Base-by-base conservation (phyloP, 2,888 invertebrate species). In the Marronus borbonicus region DNA sequence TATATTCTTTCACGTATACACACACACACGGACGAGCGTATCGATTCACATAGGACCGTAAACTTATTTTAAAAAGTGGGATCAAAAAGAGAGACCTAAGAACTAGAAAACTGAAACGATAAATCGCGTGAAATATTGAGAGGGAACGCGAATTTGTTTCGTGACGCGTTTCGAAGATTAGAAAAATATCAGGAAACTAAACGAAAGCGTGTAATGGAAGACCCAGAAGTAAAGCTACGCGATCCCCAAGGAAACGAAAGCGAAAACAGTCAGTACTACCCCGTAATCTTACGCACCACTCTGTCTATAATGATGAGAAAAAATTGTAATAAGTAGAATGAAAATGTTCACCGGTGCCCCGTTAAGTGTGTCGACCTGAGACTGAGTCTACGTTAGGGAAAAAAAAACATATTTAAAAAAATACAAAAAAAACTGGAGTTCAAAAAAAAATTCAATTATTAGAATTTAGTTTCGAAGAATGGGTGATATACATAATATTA, bases 361-460 rank as follows among this genome's bases (percentile, higher is more conserved):
- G 31, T 39, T 20, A 55, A 20, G 39, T 49, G 62, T 52, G 76
- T 76, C 36, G 66, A 62, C 60, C 62, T 74, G 78, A 78, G 74
- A 74, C 78, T 78, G 79, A 78, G 60, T 62, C 72, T 74, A 74
- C 39, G 72, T 52, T 74, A 80, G 68, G 62, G 12, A 68, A 68
- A 14, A 28, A 64, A 64, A n/a, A 66, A 44, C 24, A 66, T 10
- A 39, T 31, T 49, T 17, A 68, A 68, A 50, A 68, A 68, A 49
- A 49, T 50, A 68, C 49, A 50, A 52, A 68, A 70, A 76, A 77
- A 80, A 80, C 76, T 60, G 74, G 80, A 81, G 80, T 80, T 80
- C 80, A 80, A 82, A 82, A 78, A 78, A 76, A 68, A 39, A 79
- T 81, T 80, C 82, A 82, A 82, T 82, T 82, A 82, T 80, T 79